These are phyloP conservation scores for Operophtera brumata DNA, from an alignment of 2,888 invertebrate species.

Conservation along the genomic window DNA sequence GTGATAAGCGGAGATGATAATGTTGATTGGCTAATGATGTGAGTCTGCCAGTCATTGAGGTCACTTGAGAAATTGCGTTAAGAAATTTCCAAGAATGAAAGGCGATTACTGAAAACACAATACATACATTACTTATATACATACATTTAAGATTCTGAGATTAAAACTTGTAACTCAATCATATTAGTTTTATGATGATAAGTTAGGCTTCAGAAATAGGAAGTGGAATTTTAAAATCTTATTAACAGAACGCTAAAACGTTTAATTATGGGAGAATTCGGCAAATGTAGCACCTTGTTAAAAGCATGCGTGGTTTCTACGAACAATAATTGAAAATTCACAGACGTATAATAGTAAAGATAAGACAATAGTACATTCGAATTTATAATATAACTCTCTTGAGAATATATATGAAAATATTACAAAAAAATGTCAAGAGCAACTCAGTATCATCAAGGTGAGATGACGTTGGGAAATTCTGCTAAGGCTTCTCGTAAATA, in stretches of 20 bases:
- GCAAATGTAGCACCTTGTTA: conserved; percentile 19
- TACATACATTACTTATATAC: not conserved
- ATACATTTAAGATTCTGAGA: too few species aligned
- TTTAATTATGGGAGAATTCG: conserved; percentile 6
- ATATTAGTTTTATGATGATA: not conserved
- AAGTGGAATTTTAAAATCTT: not conserved
- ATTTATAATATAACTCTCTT: conserved; percentile 16
- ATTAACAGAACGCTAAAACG: conserved; percentile 5
- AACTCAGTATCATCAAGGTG: conserved; percentile 27
- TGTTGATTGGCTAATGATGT: conserved; percentile 23
- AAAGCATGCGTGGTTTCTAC: conserved; percentile 8
- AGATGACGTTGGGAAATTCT: conserved; percentile 20
- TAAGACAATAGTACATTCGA: conserved; percentile 26
- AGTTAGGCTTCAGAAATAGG: conserved; percentile 1
- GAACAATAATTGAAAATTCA: conserved; percentile 13
- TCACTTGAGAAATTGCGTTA: conserved; percentile 17
- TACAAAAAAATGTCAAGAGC: conserved; percentile 33
- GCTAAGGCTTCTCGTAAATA: conserved; percentile 15
- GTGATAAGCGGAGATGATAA: conserved; percentile 28
- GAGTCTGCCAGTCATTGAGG: conserved; percentile 13
- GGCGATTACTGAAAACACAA: conserved; percentile 13
- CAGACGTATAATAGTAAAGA: conserved; percentile 14
- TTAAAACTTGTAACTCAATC: not conserved
- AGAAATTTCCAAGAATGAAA: conserved; percentile 17
- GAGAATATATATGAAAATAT: conserved; percentile 23